A percentile compares a stretch with the other conserved stretches of the same genome.
phyloP scores from a whole-genome alignment of 2,113 vertebrate genomes.

The Paramormyrops kingsleyae region DNA sequence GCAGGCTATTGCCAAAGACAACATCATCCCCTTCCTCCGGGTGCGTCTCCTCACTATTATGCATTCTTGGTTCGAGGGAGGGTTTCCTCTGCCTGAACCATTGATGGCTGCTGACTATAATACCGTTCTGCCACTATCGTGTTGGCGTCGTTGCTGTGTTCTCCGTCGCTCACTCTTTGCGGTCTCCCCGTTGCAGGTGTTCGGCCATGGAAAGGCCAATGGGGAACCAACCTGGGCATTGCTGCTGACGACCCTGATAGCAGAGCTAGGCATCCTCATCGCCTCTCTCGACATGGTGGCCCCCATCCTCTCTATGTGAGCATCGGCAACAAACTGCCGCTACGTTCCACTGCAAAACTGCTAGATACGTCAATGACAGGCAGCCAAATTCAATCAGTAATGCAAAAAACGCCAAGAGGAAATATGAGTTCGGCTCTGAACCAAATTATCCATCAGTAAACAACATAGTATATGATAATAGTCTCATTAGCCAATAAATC shows the following conservation, averaged over 20 bases:
- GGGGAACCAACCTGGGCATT: conserved; percentile 95
- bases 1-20: conserved; percentile 95
- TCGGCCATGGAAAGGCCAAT: conserved; percentile 89
- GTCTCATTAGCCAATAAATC: not conserved
- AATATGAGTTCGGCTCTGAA: not conserved
- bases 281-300: conserved; percentile 97
- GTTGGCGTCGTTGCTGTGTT: not conserved
- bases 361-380: not conserved
- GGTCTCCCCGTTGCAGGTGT: conserved; percentile 61
- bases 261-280: conserved; percentile 95
- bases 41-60: conserved; percentile 44
- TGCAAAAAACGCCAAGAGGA: not conserved
- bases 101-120: not conserved
- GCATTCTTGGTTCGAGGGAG: not conserved
- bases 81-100: not conserved
- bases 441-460: not conserved
- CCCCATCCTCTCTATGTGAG: conserved; percentile 98
- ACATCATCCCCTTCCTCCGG: conserved; percentile 93
- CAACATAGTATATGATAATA: not conserved
- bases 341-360: not conserved
- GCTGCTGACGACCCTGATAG: conserved; percentile 85
- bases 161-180: not conserved
- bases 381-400: not conserved
- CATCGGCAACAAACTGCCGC: not conserved
- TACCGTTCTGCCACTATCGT: too few species aligned